Evolutionary conservation across 2,888 invertebrate species (phyloP).

Genomic region (Amblyjoppa proteus): DNA sequence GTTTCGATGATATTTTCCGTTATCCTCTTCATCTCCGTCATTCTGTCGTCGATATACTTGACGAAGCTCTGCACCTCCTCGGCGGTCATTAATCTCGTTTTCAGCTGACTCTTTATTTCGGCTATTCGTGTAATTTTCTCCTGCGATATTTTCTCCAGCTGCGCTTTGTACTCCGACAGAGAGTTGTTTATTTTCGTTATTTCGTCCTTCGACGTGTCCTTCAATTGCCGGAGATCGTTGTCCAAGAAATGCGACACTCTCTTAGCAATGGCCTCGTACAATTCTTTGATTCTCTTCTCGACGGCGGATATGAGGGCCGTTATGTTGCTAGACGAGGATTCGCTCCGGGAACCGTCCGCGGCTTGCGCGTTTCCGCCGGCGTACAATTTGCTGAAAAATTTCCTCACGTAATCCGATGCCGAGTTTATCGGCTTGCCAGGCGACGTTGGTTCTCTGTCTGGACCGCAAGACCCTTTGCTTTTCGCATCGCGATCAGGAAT

Average conservation of each 20-base stretch:
- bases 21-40: conserved; percentile 55
- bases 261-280: conserved; percentile 56
- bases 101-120: conserved; percentile 59
- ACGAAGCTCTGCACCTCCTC: conserved; percentile 64
- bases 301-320: conserved; percentile 38
- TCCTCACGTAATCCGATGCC: conserved; percentile 20
- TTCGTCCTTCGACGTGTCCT: conserved; percentile 67
- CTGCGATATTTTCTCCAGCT: conserved; percentile 65
- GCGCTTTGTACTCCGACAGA: conserved; percentile 59
- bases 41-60: conserved; percentile 62
- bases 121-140: conserved; percentile 58
- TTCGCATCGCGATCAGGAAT: conserved; percentile 6
- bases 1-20: conserved; percentile 58
- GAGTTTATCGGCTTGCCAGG: neutral
- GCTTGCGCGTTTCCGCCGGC: conserved; percentile 4
- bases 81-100: conserved; percentile 56
- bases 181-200: conserved; percentile 57
- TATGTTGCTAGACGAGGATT: conserved; percentile 26
- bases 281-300: conserved; percentile 64
- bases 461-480: neutral
- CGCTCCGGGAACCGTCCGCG: neutral
- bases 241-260: conserved; percentile 62
- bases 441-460: neutral
- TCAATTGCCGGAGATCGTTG: conserved; percentile 62
- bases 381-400: conserved; percentile 42